Conservation (phyloP, 1,140 invertebrate species). For the Lasioglossum albipes region DNA sequence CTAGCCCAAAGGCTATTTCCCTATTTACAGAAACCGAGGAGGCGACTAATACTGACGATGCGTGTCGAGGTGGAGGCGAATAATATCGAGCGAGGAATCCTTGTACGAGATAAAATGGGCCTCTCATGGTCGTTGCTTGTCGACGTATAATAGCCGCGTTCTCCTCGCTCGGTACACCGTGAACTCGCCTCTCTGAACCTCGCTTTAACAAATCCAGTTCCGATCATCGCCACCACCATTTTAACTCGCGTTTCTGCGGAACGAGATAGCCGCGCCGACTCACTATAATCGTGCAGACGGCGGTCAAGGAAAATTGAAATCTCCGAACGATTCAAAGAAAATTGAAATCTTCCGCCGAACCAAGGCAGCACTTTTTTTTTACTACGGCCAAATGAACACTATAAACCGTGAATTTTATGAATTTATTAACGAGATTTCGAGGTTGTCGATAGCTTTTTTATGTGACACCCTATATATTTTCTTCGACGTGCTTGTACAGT, state of each 20-base stretch:
- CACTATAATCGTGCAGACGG: no score
- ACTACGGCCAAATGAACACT: no score
- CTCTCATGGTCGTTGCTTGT: conserved; percentile 51
- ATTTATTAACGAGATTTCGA: no score
- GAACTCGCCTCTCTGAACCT: conserved; percentile 48
- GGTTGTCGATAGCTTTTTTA: no score
- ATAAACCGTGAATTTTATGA: no score
- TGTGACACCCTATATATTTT: no score
- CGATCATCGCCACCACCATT: not conserved
- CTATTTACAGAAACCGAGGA: conserved; percentile 37
- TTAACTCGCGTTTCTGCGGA: not conserved
- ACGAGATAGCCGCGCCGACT: not conserved
- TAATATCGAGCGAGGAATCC: conserved; percentile 53
- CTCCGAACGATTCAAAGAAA: no score
- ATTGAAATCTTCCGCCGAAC: no score
- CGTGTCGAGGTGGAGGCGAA: conserved; percentile 47
- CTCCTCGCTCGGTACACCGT: conserved; percentile 44
- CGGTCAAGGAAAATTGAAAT: not conserved
- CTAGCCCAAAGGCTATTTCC: conserved; percentile 23
- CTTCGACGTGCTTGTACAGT: no score
- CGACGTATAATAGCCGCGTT: conserved; percentile 58
- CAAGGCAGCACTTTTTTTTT: no score
- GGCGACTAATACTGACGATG: conserved; percentile 37
- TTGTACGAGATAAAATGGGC: conserved; percentile 58
- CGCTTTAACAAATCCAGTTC: conserved; percentile 15